Conservation (phyloP, 2,888 invertebrate species). For the Drosophila macrospina region DNA sequence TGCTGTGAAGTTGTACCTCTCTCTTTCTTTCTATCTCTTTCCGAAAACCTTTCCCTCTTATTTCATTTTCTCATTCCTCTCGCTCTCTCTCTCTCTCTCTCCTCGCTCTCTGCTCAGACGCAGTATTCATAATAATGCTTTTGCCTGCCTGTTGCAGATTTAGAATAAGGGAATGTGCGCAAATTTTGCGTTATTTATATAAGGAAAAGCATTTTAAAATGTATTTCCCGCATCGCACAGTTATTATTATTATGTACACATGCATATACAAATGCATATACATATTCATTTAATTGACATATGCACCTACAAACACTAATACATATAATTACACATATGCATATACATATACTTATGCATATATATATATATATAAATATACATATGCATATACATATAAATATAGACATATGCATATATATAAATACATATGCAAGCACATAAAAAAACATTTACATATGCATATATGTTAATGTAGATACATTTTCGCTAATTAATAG, state of each 20-base stretch:
- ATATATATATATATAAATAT: background rate
- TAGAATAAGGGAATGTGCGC: constrained; percentile 11
- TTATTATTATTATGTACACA: background rate
- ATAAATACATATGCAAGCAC: background rate
- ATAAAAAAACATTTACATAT: background rate
- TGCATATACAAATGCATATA: background rate
- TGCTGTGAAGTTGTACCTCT: background rate
- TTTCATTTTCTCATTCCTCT: background rate
- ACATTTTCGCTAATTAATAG: constrained; percentile 39
- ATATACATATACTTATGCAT: background rate
- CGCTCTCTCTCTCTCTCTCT: background rate
- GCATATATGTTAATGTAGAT: constrained; percentile 41
- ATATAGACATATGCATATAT: background rate
- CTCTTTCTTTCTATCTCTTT: constrained; percentile 1
- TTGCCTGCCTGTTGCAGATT: constrained; percentile 64
- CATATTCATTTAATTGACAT: background rate
- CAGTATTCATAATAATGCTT: constrained; percentile 34
- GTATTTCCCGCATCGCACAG: background rate
- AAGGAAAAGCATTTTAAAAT: background rate
- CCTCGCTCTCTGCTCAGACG: constrained; percentile 23
- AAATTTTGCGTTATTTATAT: constrained; percentile 6
- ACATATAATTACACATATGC: background rate
- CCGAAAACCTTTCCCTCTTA: background rate
- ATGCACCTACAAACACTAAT: background rate
- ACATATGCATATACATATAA: background rate